These are phyloP conservation scores for Drosophila obscura DNA, from an alignment of 1,140 invertebrate genomes.

Conservation along the genomic window DNA sequence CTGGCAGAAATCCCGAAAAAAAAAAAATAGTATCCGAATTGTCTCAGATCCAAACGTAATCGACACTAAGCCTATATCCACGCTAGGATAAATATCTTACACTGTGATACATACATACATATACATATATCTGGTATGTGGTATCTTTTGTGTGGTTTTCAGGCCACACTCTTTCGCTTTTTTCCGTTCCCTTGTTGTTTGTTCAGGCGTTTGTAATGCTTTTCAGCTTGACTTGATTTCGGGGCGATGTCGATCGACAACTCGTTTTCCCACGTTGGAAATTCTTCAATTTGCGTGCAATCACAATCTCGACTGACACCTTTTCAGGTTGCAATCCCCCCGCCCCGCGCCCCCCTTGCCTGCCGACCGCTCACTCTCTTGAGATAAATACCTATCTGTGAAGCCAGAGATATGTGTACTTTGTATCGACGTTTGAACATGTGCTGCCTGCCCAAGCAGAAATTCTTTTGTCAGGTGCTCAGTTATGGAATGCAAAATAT, in stretches of 20 bases:
- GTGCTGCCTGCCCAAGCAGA: no score
- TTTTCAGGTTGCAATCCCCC: slow-evolving; percentile 44
- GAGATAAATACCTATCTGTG: slow-evolving; percentile 30
- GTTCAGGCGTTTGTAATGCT: slow-evolving; percentile 75
- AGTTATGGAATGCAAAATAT: no score
- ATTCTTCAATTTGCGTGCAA: slow-evolving; percentile 79
- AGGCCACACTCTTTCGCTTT: slow-evolving; percentile 1
- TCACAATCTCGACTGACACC: slow-evolving; percentile 78
- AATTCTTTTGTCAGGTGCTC: no score
- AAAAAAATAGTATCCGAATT: slow-evolving; percentile 24
- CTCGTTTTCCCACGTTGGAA: slow-evolving; percentile 80
- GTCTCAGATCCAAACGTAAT: slow-evolving; percentile 47
- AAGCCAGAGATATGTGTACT: slow-evolving; percentile 9
- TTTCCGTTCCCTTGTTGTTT: slow-evolving; percentile 51
- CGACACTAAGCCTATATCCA: slow-evolving; percentile 24
- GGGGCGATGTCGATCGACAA: slow-evolving; percentile 61
- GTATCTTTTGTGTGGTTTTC: slow-evolving; percentile 59
- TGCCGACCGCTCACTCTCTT: slow-evolving; percentile 15
- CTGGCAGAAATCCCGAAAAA: no score
- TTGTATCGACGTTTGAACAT: slow-evolving; percentile 22
- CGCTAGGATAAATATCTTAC: no score
- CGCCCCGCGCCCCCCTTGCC: no score
- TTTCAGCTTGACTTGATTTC: slow-evolving; percentile 70
- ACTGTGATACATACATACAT: slow-evolving; percentile 9
- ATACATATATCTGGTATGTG: slow-evolving; percentile 27